Evolutionary conservation across 2,113 vertebrate genomes (phyloP).

Genomic region (Ancistrus triradiatus): DNA sequence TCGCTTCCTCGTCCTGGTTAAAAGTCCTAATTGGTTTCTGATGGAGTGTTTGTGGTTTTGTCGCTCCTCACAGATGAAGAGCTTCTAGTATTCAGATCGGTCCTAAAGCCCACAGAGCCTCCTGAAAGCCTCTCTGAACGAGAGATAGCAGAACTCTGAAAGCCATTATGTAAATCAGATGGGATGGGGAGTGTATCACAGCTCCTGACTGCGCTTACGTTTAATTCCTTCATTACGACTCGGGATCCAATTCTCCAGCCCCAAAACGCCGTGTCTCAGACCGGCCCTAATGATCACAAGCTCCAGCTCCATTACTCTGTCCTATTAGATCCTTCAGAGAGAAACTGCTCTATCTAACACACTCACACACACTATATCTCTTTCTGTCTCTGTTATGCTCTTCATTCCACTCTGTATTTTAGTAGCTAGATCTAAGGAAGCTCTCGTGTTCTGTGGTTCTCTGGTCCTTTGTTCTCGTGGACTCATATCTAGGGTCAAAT

Average conservation of each 20-base stretch:
- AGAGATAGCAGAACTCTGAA: background rate
- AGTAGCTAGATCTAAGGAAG: too few species aligned
- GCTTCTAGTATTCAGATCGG: background rate
- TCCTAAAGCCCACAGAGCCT: background rate
- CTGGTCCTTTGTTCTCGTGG: too few species aligned
- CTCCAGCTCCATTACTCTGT: constrained; percentile 21
- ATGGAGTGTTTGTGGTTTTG: background rate
- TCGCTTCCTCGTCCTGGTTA: background rate
- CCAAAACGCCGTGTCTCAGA: too few species aligned
- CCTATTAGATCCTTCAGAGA: too few species aligned
- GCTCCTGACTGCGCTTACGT: constrained; percentile 29
- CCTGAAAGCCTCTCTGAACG: background rate
- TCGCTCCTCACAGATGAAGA: background rate
- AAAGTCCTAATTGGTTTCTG: background rate
- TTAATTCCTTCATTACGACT: constrained; percentile 20
- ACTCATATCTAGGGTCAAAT: too few species aligned
- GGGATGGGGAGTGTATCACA: too few species aligned
- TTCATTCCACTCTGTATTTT: too few species aligned
- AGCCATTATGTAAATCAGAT: constrained; percentile 36
- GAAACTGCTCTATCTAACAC: too few species aligned
- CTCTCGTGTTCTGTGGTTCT: too few species aligned
- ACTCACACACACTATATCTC: too few species aligned
- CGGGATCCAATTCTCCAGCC: background rate
- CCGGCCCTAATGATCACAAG: background rate
- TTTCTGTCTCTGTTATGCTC: too few species aligned